These are phyloP conservation scores for Machimus atricapillus DNA, from an alignment of 2,888 invertebrate genomes.

Conservation along the genomic window DNA sequence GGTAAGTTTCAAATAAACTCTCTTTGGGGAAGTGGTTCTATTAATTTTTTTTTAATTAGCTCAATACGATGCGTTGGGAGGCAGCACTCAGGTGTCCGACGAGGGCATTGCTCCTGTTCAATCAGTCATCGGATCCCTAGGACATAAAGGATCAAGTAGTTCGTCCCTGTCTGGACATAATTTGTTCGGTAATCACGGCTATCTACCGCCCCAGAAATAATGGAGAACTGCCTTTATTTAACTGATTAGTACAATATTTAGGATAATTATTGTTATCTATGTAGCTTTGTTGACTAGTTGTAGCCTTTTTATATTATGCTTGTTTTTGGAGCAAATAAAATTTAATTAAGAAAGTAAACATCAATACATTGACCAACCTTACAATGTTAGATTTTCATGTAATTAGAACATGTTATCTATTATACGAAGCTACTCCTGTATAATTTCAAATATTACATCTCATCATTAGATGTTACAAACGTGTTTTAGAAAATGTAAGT, in stretches of 20 bases:
- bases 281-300: conserved; percentile 22
- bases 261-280: conserved; percentile 27
- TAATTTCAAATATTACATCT: too few relatives aligned
- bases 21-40: background rate
- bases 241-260: conserved; percentile 2
- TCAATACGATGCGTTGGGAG: conserved; percentile 60
- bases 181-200: background rate
- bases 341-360: background rate
- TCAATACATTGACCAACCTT: background rate
- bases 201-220: conserved; percentile 1
- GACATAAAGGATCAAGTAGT: conserved; percentile 40
- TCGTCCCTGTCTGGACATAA: background rate
- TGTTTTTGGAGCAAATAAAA: conserved; percentile 29
- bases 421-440: too few relatives aligned
- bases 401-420: too few relatives aligned
- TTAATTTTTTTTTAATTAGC: conserved; percentile 46
- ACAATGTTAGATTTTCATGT: too few relatives aligned
- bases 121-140: conserved; percentile 59
- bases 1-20: background rate
- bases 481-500: too few relatives aligned
- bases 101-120: conserved; percentile 60
- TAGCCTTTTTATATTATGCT: background rate
- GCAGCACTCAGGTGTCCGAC: conserved; percentile 58
- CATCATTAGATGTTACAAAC: too few relatives aligned
- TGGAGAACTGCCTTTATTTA: background rate